phyloP scores from a whole-genome alignment of 2,888 invertebrate species.

The Rutpela maculata region DNA sequence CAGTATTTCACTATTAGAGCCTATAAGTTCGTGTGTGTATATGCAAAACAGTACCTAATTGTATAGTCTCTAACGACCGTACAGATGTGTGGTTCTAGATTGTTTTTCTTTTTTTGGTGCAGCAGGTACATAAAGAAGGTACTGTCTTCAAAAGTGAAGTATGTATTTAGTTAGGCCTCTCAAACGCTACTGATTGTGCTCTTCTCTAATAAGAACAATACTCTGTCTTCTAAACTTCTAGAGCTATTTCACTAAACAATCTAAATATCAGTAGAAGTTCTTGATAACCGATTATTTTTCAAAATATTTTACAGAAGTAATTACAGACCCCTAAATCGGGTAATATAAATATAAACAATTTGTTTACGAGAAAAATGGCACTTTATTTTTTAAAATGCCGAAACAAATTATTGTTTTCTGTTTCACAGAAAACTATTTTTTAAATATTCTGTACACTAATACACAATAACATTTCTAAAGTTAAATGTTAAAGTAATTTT shows the following conservation, averaged over 20 bases:
- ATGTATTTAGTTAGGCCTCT: slow-evolving; percentile 68
- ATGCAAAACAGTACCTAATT: slow-evolving; percentile 45
- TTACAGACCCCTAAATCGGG: slow-evolving; percentile 59
- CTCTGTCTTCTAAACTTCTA: slow-evolving; percentile 48
- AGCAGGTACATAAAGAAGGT: slow-evolving; percentile 63
- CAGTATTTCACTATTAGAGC: slow-evolving; percentile 16
- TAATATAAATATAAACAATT: slow-evolving; percentile 62
- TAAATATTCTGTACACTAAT: slow-evolving; percentile 62
- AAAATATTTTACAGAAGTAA: slow-evolving; percentile 49
- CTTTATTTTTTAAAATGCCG: slow-evolving; percentile 56
- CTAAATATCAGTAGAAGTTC: slow-evolving; percentile 54
- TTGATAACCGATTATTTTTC: slow-evolving; percentile 40
- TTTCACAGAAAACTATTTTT: slow-evolving; percentile 57
- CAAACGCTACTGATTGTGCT: slow-evolving; percentile 69
- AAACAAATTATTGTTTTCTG: slow-evolving; percentile 55
- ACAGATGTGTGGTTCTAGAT: slow-evolving; percentile 47
- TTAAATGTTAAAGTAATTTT: slow-evolving; percentile 50
- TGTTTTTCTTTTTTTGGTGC: slow-evolving; percentile 28
- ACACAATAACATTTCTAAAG: slow-evolving; percentile 56
- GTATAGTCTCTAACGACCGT: slow-evolving; percentile 40
- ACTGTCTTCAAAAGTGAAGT: slow-evolving; percentile 62
- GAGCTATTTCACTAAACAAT: slow-evolving; percentile 40
- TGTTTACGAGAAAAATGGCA: slow-evolving; percentile 57
- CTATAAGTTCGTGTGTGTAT: slow-evolving; percentile 11
- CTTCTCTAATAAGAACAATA: slow-evolving; percentile 52